Conservation (phyloP, 1,140 invertebrate genomes). For the Trypoxylus dichotomus region DNA sequence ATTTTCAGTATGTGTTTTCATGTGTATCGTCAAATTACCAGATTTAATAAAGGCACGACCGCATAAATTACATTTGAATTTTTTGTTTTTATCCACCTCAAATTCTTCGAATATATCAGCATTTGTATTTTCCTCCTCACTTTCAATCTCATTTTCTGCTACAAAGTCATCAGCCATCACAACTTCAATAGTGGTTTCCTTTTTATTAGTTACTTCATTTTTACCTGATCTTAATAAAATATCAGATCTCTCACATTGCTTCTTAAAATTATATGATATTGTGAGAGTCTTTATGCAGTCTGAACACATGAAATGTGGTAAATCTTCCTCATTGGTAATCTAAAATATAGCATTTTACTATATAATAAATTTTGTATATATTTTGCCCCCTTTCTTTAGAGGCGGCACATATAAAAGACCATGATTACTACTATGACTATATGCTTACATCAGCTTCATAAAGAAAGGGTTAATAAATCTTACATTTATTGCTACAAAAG, state of each 20-base stretch:
- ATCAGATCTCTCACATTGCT: background rate
- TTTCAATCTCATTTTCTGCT: background rate
- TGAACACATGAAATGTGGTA: slow-evolving; percentile 5
- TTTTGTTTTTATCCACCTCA: background rate
- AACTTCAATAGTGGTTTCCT: background rate
- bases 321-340: background rate
- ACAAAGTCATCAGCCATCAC: background rate
- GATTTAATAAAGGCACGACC: background rate
- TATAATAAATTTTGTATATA: background rate
- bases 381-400: no score
- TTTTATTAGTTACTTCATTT: background rate
- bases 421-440: no score
- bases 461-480: background rate
- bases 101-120: background rate
- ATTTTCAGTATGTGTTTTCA: slow-evolving; percentile 9
- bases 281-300: background rate
- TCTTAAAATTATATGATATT: background rate
- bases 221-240: background rate
- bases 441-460: no score
- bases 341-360: background rate
- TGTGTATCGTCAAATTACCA: background rate
- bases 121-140: background rate
- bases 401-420: no score
- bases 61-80: background rate
- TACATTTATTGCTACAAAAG: background rate